These are phyloP conservation scores for Anguilla marmorata DNA, from an alignment of 2,797 vertebrate genomes.

Conservation along the genomic window DNA sequence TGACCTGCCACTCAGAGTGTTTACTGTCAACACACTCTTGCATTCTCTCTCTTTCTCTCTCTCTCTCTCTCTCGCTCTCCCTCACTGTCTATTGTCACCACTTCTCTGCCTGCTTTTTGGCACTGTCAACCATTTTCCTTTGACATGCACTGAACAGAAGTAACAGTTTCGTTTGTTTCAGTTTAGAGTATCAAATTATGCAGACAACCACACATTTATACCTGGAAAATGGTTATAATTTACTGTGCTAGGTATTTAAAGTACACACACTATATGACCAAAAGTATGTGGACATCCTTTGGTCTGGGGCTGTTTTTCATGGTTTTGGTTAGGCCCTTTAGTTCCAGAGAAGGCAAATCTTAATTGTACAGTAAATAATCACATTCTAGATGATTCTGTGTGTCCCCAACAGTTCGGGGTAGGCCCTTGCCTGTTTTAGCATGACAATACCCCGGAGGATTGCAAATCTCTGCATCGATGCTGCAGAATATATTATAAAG, in stretches of 20 bases:
- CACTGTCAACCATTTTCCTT: background rate
- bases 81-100: background rate
- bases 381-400: no score
- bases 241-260: background rate
- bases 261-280: no score
- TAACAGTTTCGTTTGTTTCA: background rate
- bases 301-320: no score
- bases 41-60: constrained; percentile 12
- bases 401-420: no score
- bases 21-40: background rate
- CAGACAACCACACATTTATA: background rate
- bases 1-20: background rate
- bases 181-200: background rate
- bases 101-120: background rate
- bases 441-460: no score
- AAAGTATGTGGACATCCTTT: no score
- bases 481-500: no score
- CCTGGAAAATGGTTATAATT: background rate
- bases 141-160: background rate
- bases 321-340: no score
- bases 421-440: no score
- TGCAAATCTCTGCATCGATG: no score
- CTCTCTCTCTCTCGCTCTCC: constrained; percentile 30
- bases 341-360: no score
- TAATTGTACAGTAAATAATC: no score